A percentile compares a stretch with the other conserved stretches of the same genome.
phyloP scores from a whole-genome alignment of 1,140 invertebrate genomes.

The Polypedilum vanderplanki region DNA sequence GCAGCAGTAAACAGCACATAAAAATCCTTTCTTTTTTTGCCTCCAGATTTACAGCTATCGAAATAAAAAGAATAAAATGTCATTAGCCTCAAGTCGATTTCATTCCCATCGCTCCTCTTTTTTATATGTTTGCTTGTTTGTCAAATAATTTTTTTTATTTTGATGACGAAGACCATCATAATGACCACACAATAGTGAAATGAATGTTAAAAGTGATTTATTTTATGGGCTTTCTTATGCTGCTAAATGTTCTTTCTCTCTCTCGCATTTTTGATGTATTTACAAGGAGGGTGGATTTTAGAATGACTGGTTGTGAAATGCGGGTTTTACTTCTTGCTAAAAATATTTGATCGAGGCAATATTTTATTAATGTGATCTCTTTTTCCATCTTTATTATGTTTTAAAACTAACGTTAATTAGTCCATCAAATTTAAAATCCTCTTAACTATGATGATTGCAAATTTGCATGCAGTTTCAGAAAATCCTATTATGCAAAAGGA shows the following conservation, averaged over 20 bases:
- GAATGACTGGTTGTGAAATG: too few relatives aligned
- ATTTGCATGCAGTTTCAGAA: too few relatives aligned
- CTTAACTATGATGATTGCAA: too few relatives aligned
- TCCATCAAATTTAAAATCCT: too few relatives aligned
- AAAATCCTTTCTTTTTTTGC: slow-evolving; percentile 2
- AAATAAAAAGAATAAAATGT: background rate
- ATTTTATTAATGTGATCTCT: too few relatives aligned
- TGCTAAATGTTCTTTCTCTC: background rate
- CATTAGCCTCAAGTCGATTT: background rate
- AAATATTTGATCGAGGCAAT: too few relatives aligned
- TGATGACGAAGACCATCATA: background rate
- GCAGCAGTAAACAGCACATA: background rate
- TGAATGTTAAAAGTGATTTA: slow-evolving; percentile 13
- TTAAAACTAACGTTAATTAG: too few relatives aligned
- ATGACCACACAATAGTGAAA: background rate
- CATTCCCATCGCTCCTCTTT: background rate
- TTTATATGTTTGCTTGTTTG: background rate
- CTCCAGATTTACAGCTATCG: slow-evolving; percentile 13
- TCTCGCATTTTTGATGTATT: too few relatives aligned
- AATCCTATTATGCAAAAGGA: too few relatives aligned
- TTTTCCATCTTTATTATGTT: too few relatives aligned
- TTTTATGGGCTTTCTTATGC: background rate
- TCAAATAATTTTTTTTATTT: background rate
- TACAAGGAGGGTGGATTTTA: too few relatives aligned
- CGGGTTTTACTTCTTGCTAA: too few relatives aligned